phyloP scores from a whole-genome alignment of 2,888 invertebrate genomes.

The Lepidocyrtoides sp. region DNA sequence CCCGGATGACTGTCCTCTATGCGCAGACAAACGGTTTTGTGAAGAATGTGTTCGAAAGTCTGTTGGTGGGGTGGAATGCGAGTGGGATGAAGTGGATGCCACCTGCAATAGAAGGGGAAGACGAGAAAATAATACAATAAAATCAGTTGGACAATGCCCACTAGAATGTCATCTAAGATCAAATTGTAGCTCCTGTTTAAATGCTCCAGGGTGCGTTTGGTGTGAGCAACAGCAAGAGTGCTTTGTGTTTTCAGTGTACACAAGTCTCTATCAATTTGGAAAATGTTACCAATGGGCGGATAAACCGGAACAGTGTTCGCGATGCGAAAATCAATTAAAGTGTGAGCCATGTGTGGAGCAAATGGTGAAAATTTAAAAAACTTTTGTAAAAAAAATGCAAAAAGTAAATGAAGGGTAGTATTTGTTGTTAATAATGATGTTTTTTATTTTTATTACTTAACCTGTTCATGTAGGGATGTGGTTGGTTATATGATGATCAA shows the following conservation, averaged over 20 bases:
- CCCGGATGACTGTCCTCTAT: conserved; percentile 90
- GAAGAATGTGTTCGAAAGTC: conserved; percentile 91
- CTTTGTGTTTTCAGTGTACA: conserved; percentile 98
- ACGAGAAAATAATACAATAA: conserved; percentile 88
- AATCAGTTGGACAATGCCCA: conserved; percentile 90
- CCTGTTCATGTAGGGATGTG: conserved; percentile 92
- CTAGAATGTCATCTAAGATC: conserved; percentile 92
- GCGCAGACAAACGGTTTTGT: conserved; percentile 96
- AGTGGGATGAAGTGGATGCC: conserved; percentile 97
- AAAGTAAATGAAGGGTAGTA: no score
- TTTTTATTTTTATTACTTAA: background rate
- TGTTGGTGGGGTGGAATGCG: conserved; percentile 90
- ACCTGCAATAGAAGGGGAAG: conserved; percentile 93
- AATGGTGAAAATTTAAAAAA: conserved; percentile 77
- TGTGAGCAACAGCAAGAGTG: conserved; percentile 96
- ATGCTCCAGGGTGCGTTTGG: conserved; percentile 97
- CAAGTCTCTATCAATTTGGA: conserved; percentile 97
- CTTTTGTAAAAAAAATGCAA: no score
- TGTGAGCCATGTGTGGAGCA: conserved; percentile 82
- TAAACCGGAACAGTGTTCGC: conserved; percentile 93
- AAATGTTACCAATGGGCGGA: conserved; percentile 97
- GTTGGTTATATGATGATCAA: conserved; percentile 98
- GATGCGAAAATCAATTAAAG: conserved; percentile 90
- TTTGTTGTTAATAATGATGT: background rate
- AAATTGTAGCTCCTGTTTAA: conserved; percentile 94